Base-by-base conservation (phyloP, 2,888 invertebrate genomes). In the Nomada goodeniana region DNA sequence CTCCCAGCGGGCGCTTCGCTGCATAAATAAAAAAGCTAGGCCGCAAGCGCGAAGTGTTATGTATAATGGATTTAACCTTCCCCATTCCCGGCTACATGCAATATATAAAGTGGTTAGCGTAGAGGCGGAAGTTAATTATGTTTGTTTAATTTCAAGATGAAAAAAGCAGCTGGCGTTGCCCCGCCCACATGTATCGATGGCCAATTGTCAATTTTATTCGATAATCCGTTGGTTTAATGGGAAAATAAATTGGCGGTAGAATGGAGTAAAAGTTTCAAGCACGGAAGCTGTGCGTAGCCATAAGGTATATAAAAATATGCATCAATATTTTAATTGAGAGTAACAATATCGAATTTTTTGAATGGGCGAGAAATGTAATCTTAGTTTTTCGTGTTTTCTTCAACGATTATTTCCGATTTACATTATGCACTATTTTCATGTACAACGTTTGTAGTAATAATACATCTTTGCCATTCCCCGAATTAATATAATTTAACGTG, bases 71-170 rank as follows among this genome's bases (percentile, higher is more conserved):
- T 82, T 84, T 81, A 82, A 82, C 84, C 82, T 88, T 82, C 71
- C 50, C 23, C 70, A 70, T 64, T 18, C 50, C 53, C 44, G 29
- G 44, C 65, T 57, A 69, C 53, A 57, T 47, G 36, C 36, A 36
- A 63, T 23, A 52, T 68, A 83, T 74, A 68, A 52, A 52, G 60
- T 47, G n/a, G 55, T n/a, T 26, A 47, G 59, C 47, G 68, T 72
- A 76, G 55, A 73, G 72, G 60, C 68, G 71, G 79, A 81, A 87
- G 85, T 85, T 83, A 87, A 85, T 87, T 71, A 81, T 76, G 76
- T 80, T 88, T 88, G 79, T 84, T 87, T 77, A 84, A 87, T 88
- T 88, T 85, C 59, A 26, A 82, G 76, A 83, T 85, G 83, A 76
- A 78, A 82, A 74, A 82, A 82, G 71, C 67, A 68, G 60, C 73